Conservation (phyloP, 1,140 invertebrate genomes). For the Acyrthosiphon pisum region DNA sequence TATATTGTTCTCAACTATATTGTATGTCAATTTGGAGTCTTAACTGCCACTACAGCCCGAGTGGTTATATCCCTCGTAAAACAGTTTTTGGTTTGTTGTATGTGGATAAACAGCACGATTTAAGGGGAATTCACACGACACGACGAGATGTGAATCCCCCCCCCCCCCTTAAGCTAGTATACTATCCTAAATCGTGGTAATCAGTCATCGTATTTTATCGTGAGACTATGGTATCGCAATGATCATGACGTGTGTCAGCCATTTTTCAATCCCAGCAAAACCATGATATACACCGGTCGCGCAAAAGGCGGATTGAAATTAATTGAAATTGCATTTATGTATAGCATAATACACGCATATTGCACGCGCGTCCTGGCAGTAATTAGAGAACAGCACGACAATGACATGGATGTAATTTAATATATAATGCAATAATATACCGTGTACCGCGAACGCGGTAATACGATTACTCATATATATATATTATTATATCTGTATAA, state of each 20-base stretch:
- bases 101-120: too few species aligned
- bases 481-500: neutral
- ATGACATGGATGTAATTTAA: conserved; percentile 29
- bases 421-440: conserved; percentile 14
- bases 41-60: too few species aligned
- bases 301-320: neutral
- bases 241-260: neutral
- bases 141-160: too few species aligned
- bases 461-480: neutral
- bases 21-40: too few species aligned
- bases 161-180: too few species aligned
- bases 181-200: too few species aligned
- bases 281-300: neutral
- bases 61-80: too few species aligned
- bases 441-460: neutral
- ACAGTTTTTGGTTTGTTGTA: too few species aligned
- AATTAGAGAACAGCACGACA: conserved; percentile 41
- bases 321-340: conserved; percentile 16
- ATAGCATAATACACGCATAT: neutral
- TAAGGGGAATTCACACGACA: too few species aligned
- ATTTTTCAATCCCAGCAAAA: neutral
- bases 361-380: neutral
- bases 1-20: too few species aligned
- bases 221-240: neutral
- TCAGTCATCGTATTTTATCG: too few species aligned